Conservation (phyloP, 2,113 vertebrate genomes). For the Nicator chloris region DNA sequence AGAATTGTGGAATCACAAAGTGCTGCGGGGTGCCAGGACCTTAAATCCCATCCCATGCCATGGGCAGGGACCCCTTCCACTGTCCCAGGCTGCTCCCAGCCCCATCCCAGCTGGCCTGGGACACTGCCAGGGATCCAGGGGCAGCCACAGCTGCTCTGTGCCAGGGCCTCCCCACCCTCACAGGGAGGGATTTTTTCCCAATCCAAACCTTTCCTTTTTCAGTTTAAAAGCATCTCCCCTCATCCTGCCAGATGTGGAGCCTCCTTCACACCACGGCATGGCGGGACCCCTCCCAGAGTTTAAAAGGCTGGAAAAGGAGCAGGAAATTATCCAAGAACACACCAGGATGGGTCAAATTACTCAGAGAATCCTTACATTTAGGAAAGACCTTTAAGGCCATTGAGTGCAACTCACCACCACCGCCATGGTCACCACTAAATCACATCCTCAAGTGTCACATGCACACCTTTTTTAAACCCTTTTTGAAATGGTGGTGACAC, state of each 20-base stretch:
- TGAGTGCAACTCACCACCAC: background rate
- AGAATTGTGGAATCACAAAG: background rate
- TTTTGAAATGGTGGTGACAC: background rate
- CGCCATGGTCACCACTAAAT: too few relatives aligned
- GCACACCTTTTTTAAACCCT: background rate
- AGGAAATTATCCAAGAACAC: background rate
- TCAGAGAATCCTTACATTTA: background rate
- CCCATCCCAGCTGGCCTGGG: background rate
- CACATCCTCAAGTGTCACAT: background rate
- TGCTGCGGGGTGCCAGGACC: background rate
- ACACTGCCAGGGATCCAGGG: background rate
- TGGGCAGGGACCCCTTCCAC: background rate
- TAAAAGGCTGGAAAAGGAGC: background rate
- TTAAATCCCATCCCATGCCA: background rate
- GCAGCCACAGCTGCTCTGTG: background rate
- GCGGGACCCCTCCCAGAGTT: background rate
- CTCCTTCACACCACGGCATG: background rate
- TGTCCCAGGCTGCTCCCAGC: background rate
- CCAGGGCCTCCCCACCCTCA: background rate
- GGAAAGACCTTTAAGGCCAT: background rate
- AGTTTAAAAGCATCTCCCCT: background rate
- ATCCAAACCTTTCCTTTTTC: background rate
- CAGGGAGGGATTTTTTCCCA: background rate
- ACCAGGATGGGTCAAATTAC: background rate
- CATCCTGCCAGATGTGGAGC: background rate